Evolutionary conservation across 2,888 invertebrate species (phyloP), one percentile per base, ranked within the genome.

Genomic region (Dolichomitus sp.): DNA sequence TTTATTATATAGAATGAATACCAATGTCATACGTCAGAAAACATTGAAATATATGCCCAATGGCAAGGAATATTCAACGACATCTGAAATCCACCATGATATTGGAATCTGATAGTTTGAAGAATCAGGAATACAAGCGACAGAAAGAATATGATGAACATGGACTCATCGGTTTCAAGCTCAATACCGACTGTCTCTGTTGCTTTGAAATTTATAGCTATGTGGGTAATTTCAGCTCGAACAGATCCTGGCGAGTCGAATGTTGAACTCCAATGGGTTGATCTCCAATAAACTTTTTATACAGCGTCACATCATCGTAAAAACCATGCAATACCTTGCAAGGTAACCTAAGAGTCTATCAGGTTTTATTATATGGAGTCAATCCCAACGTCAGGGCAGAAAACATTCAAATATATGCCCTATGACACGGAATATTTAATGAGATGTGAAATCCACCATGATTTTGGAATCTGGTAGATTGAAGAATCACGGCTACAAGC

Each of bases 151-250:
- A 50, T 23, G 30, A 73, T 48, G 68, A 74, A 57, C 65, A 11
- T 69, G 7, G 30, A 52, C 7, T 27, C 30, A 54, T 54, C 23
- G 52, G 14, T 17, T 30, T 65, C 19, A 37, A 52, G 12, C 42
- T 54, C 52, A n/a, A 57, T 52, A 14, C 12, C 14, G 12, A 37
- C 19, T 27, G 73, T 9, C 12, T 23, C n/a, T 5, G 6, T 33
- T 23, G 40, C 48, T 52, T 65, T 30, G 30, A 27, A n/a, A n/a
- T 74, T n/a, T 52, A 65, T 30, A 17, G 17, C 63, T 54, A 42
- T 52, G 50, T 12, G 40, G 63, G 54, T 74, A 54, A 74, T 74
- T 74, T 52, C n/a, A 17, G 27, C 52, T 30, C n/a, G 37, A 17
- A 19, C 14, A 59, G 54, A 65, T 40, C 23, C 23, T 23, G 23